phyloP scores from a whole-genome alignment of 1,140 invertebrate genomes.

The Dryas iulia region DNA sequence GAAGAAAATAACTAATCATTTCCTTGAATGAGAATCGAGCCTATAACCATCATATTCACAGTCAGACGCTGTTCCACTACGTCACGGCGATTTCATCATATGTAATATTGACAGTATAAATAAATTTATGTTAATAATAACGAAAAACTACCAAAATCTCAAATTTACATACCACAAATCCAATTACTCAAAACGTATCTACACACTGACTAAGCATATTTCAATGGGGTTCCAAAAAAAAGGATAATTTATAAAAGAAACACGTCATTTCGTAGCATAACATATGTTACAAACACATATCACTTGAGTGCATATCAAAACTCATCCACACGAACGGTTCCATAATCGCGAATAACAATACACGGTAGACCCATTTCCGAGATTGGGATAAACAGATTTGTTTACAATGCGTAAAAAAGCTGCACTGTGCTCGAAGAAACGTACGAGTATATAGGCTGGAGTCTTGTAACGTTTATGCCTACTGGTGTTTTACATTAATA shows the following conservation, averaged over 20 bases:
- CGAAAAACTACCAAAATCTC: background rate
- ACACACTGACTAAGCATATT: background rate
- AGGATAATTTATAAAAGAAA: background rate
- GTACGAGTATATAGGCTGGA: background rate
- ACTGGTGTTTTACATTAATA: conserved; percentile 5
- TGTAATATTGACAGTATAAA: no score
- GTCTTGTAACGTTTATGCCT: background rate
- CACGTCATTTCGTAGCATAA: background rate
- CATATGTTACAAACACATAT: conserved; percentile 10
- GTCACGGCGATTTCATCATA: no score
- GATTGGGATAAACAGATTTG: conserved; percentile 20
- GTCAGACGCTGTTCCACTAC: no score
- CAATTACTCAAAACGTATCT: background rate
- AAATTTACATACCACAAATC: background rate
- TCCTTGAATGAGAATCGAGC: no score
- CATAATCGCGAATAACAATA: conserved; percentile 26
- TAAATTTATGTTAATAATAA: background rate
- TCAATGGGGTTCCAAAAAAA: background rate
- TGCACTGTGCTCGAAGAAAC: background rate
- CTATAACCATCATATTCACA: no score
- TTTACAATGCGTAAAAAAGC: conserved; percentile 3
- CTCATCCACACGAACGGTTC: conserved; percentile 22
- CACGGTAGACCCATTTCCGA: conserved; percentile 12
- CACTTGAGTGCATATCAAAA: conserved; percentile 24
- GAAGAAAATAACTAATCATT: no score